Evolutionary conservation across 2,888 invertebrate genomes (phyloP).

Genomic region (Polyploca ridens): DNA sequence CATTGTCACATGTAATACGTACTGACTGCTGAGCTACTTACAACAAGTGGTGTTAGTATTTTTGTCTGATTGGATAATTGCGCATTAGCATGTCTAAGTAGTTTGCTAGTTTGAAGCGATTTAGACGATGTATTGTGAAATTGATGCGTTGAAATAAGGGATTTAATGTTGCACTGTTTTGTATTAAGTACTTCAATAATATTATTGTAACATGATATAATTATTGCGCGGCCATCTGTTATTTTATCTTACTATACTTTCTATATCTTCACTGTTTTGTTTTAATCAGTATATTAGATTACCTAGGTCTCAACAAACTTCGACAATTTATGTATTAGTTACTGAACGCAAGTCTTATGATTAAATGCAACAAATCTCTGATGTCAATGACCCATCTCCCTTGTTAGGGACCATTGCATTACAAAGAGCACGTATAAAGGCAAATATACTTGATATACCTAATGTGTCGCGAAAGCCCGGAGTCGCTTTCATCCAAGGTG

Average conservation of each 20-base stretch:
- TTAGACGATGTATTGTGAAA: neutral
- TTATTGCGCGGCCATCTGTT: neutral
- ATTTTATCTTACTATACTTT: neutral
- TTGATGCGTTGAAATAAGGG: neutral
- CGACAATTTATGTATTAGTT: too few relatives aligned
- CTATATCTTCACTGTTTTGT: too few relatives aligned
- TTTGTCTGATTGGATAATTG: constrained; percentile 1
- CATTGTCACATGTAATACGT: neutral
- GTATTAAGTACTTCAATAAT: constrained; percentile 13
- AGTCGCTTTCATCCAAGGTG: constrained; percentile 48
- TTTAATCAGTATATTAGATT: too few relatives aligned
- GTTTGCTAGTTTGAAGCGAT: neutral
- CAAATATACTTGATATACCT: constrained; percentile 14
- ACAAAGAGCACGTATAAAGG: neutral
- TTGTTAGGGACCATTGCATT: neutral
- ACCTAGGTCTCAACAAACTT: too few relatives aligned
- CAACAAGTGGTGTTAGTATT: neutral
- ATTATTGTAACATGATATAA: neutral
- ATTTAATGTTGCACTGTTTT: constrained; percentile 23
- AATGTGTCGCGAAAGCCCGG: constrained; percentile 48
- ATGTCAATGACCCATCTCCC: constrained; percentile 9
- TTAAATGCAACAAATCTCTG: neutral
- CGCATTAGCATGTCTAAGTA: neutral
- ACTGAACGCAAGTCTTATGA: neutral
- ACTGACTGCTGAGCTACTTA: neutral